Evolutionary conservation across 2,113 vertebrate genomes (phyloP).

Genomic region (Macaca mulatta): DNA sequence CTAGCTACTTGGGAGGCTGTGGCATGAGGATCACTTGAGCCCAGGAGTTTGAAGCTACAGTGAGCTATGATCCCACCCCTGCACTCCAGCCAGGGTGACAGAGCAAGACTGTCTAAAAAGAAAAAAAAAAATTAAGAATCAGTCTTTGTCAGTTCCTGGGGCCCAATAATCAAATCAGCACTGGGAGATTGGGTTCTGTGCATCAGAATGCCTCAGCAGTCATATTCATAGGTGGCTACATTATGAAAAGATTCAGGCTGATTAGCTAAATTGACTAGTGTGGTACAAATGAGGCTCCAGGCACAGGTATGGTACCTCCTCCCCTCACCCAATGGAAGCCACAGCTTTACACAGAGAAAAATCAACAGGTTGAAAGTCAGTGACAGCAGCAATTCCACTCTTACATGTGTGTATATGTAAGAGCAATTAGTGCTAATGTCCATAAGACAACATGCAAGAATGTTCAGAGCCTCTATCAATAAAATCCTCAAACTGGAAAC

Average conservation of each 20-base stretch:
- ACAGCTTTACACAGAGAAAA: conserved; percentile 1
- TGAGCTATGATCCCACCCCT: too few relatives aligned
- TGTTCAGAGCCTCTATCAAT: background rate
- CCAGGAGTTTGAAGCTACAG: too few relatives aligned
- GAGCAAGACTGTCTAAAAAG: too few relatives aligned
- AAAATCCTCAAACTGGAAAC: conserved; percentile 48
- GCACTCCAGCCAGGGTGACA: too few relatives aligned
- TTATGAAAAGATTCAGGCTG: background rate
- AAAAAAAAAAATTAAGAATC: background rate
- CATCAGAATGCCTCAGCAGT: background rate
- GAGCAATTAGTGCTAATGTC: background rate
- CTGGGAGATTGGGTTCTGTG: background rate
- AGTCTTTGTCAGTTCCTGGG: background rate
- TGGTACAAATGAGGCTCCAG: background rate
- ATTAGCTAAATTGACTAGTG: background rate
- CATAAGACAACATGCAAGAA: background rate
- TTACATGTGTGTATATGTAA: background rate
- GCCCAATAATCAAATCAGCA: background rate
- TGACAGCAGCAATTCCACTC: background rate
- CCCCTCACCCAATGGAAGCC: background rate
- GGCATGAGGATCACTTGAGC: too few relatives aligned
- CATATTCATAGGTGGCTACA: background rate
- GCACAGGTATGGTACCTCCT: background rate
- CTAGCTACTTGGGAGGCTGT: too few relatives aligned
- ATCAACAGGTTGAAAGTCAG: background rate